Conservation (phyloP, 2,888 invertebrate species). For the Standfussiana lucernea region DNA sequence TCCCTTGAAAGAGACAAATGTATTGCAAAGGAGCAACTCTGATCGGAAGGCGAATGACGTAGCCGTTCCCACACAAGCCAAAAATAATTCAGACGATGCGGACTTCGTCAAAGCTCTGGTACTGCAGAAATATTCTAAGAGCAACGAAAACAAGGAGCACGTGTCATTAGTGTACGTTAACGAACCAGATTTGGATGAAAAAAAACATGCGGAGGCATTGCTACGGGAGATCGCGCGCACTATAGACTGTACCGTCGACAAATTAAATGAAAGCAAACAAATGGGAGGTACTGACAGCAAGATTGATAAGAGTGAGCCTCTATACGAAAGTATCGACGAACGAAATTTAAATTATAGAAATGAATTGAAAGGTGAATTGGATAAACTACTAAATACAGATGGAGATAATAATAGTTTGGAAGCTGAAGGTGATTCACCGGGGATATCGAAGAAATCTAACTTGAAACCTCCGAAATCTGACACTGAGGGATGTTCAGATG, state of each 20-base stretch:
- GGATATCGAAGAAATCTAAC: slow-evolving; percentile 83
- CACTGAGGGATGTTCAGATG: slow-evolving; percentile 86
- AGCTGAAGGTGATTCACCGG: slow-evolving; percentile 76
- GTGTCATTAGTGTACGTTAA: slow-evolving; percentile 87
- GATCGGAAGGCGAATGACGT: slow-evolving; percentile 72
- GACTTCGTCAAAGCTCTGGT: slow-evolving; percentile 87
- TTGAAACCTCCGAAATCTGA: slow-evolving; percentile 85
- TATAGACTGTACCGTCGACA: slow-evolving; percentile 86
- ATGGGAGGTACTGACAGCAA: slow-evolving; percentile 85
- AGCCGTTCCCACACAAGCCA: slow-evolving; percentile 76
- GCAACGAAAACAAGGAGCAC: slow-evolving; percentile 82
- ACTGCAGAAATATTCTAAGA: slow-evolving; percentile 86
- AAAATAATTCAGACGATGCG: slow-evolving; percentile 83
- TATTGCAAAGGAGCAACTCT: slow-evolving; percentile 78
- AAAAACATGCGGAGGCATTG: slow-evolving; percentile 85
- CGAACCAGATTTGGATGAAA: slow-evolving; percentile 83
- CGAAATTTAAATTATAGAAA: slow-evolving; percentile 77
- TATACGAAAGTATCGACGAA: slow-evolving; percentile 80
- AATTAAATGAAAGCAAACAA: slow-evolving; percentile 79
- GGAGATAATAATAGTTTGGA: slow-evolving; percentile 69
- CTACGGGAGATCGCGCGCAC: slow-evolving; percentile 86
- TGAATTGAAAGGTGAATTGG: slow-evolving; percentile 82
- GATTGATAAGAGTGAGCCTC: slow-evolving; percentile 71
- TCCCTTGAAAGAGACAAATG: slow-evolving; percentile 78
- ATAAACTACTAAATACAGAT: slow-evolving; percentile 73